phyloP scores from a whole-genome alignment of 2,797 vertebrate genomes.

The Tragopan temminckii region DNA sequence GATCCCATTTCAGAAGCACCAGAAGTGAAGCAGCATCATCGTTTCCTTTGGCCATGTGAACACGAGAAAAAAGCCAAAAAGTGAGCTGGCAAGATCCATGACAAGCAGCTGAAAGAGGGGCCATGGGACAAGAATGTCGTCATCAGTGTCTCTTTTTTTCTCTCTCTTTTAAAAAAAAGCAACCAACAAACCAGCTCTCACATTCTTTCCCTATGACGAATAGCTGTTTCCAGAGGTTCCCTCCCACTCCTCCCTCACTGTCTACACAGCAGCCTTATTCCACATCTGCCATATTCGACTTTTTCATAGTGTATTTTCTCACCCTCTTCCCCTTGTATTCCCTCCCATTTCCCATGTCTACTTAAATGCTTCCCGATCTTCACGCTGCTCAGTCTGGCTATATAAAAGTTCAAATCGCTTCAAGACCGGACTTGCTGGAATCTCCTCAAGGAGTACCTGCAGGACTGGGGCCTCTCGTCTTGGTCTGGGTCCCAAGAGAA shows the following conservation, averaged over 20 bases:
- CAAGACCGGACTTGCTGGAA: background rate
- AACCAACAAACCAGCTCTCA: background rate
- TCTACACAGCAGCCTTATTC: background rate
- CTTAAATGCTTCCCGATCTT: background rate
- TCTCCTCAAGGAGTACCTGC: background rate
- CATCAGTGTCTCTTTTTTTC: background rate
- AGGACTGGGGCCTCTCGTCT: background rate
- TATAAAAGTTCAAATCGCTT: background rate
- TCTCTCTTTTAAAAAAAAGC: background rate
- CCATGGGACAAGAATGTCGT: background rate
- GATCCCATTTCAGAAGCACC: background rate
- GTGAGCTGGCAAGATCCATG: conserved; percentile 11
- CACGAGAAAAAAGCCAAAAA: conserved; percentile 20
- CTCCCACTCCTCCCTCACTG: conserved; percentile 24
- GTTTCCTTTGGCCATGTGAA: background rate
- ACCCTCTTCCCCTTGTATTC: background rate
- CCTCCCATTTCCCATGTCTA: background rate
- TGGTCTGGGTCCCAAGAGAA: background rate
- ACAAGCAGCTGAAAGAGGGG: conserved; percentile 41
- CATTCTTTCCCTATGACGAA: conserved; percentile 33
- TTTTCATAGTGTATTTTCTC: background rate
- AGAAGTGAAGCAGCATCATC: background rate
- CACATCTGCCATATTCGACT: background rate
- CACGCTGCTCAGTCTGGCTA: background rate
- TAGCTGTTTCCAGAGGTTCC: conserved; percentile 10